Base-by-base conservation (phyloP, 2,888 invertebrate species). In the Agrotis clavis region DNA sequence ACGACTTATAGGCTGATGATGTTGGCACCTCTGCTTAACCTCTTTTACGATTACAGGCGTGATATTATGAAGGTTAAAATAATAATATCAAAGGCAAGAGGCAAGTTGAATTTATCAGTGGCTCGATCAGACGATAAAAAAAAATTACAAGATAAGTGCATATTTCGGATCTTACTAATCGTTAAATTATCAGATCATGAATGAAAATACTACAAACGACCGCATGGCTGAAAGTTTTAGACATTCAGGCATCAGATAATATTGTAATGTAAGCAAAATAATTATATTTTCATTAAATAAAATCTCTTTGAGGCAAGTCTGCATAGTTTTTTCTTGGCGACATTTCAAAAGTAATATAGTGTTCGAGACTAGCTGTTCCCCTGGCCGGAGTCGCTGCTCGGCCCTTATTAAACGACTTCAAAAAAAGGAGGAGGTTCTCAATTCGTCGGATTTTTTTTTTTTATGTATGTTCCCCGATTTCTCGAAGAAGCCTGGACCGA, bases 171-270 rank as follows among this genome's bases (percentile, higher is more conserved):
- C 48, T 53, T 18, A 3, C 35, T 69, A 76, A 74, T 74, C 74
- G 25, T 4, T 3, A 9, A 47, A 18, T 62, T 47, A 76, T 57
- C 61, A 47, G 2, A 18, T 30, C 30, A 68, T 74, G 74, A 74
- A 76, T 74, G 74, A 76, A 74, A 69, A 51, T 57, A 74, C 61
- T 61, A 76, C 18, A 16, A 21, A 48, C 19, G n/a, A 45, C 18
- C 67, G n/a, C 67, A 75, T 53, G 60, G 21, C 0, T 21, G 45
- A 18, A 7, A 18, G 9, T 25, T 56, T 50, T 25, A 76, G 74
- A 74, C 74, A 50, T 61, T 45, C 1, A 1, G 73, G 67, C 67
- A 74, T 74, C 74, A 21, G 75, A 75, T 74, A 41, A 60, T 30
- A 30, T 0, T 19, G 19, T 25, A 16, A 74, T 67, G 48, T 66